A percentile compares a stretch with the other conserved stretches of the same genome.
Conservation (phyloP, 92 coral and sea anemone genomes). For the Zoanthus solanderi region DNA sequence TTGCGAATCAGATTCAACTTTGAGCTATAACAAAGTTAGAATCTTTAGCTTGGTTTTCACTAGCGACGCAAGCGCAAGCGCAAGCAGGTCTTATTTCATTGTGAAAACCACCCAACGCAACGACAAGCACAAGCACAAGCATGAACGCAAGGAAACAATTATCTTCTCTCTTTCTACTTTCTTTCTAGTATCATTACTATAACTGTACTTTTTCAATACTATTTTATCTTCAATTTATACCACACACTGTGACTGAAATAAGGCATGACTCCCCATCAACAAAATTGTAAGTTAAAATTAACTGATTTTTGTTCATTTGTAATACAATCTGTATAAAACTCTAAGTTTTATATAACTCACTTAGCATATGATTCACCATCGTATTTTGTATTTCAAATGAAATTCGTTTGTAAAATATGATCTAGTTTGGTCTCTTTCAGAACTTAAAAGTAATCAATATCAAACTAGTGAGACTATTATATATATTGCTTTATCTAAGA, state of each 20-base stretch:
- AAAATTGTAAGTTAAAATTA: slow-evolving; percentile 1
- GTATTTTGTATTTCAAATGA: background rate
- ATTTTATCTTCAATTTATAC: too few species aligned
- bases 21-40: too few species aligned
- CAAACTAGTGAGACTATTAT: background rate
- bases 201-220: too few species aligned
- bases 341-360: slow-evolving; percentile 1
- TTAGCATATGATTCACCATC: slow-evolving; percentile 1
- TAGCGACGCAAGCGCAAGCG: too few species aligned
- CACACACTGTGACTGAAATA: background rate
- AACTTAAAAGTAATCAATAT: slow-evolving; percentile 6
- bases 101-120: too few species aligned
- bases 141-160: too few species aligned
- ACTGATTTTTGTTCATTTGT: slow-evolving; percentile 2
- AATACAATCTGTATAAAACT: slow-evolving; percentile 2
- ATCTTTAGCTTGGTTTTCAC: too few species aligned
- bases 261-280: too few species aligned
- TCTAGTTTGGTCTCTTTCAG: slow-evolving; percentile 12
- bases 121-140: too few species aligned
- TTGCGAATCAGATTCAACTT: too few species aligned
- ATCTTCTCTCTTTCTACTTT: slow-evolving; percentile 21
- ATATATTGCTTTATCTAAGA: background rate
- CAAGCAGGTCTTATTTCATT: too few species aligned
- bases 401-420: slow-evolving; percentile 2
- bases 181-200: slow-evolving; percentile 19